A percentile compares a stretch with the other conserved stretches of the same genome.
Conservation (phyloP, 2,888 invertebrate genomes). For the Rhyacophila evoluta region DNA sequence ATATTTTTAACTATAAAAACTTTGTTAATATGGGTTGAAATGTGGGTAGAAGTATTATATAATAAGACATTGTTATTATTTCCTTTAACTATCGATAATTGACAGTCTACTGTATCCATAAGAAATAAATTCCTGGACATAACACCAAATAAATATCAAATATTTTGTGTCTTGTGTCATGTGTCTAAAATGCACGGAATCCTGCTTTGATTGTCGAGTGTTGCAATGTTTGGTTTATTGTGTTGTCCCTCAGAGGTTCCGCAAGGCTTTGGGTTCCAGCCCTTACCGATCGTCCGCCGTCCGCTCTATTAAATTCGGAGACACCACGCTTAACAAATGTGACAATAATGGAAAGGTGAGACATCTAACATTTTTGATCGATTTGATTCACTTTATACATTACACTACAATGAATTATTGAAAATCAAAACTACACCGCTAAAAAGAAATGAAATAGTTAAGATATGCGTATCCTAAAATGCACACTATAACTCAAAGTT, state of each 20-base stretch:
- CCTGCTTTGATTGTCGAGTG: conserved; percentile 32
- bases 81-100: no score
- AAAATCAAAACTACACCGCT: no score
- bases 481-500: no score
- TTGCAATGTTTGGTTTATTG: conserved; percentile 41
- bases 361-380: background rate
- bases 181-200: conserved; percentile 21
- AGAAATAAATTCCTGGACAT: no score
- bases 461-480: no score
- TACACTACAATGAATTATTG: background rate
- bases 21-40: no score
- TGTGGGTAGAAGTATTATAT: no score
- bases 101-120: no score
- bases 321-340: conserved; percentile 23
- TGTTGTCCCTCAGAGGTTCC: conserved; percentile 44
- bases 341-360: conserved; percentile 19
- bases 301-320: conserved; percentile 66
- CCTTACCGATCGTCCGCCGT: conserved; percentile 61
- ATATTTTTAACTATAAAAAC: no score
- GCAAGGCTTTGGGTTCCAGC: conserved; percentile 37
- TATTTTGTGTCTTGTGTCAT: conserved; percentile 18
- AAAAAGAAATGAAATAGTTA: no score
- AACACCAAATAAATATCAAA: no score
- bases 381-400: background rate
- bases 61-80: no score